phyloP scores from a whole-genome alignment of 2,113 vertebrate genomes.

The Delphinus delphis region DNA sequence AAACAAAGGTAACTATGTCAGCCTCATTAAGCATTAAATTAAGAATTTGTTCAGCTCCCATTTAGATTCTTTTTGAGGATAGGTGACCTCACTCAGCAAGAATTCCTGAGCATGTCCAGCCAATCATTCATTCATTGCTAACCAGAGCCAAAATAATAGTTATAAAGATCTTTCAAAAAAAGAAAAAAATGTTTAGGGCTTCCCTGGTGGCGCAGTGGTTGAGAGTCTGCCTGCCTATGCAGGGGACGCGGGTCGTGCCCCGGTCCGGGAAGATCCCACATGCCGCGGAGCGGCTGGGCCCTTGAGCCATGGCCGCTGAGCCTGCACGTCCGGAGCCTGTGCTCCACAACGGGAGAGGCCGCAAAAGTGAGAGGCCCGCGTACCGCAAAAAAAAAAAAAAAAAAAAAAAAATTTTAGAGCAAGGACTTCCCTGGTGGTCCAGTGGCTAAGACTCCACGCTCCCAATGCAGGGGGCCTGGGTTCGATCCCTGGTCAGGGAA shows the following conservation, averaged over 20 bases:
- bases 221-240: fast-evolving
- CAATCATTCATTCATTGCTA: background rate
- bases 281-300: too few relatives aligned
- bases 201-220: too few relatives aligned
- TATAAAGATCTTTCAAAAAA: background rate
- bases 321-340: too few relatives aligned
- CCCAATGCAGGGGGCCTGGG: too few relatives aligned
- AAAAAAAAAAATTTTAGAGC: background rate
- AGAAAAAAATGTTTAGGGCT: background rate
- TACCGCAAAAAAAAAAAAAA: background rate
- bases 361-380: too few relatives aligned
- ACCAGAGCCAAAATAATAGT: background rate
- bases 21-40: conserved; percentile 31
- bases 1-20: background rate
- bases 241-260: too few relatives aligned
- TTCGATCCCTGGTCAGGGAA: too few relatives aligned
- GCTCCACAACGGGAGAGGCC: too few relatives aligned
- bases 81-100: conserved; percentile 40
- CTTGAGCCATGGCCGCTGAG: too few relatives aligned
- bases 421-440: too few relatives aligned
- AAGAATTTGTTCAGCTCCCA: background rate
- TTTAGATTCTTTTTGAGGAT: conserved; percentile 1
- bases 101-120: background rate
- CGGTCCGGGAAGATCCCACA: too few relatives aligned
- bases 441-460: too few relatives aligned